Evolutionary conservation across 2,113 vertebrate species (phyloP).

Genomic region (Aegithalos caudatus): DNA sequence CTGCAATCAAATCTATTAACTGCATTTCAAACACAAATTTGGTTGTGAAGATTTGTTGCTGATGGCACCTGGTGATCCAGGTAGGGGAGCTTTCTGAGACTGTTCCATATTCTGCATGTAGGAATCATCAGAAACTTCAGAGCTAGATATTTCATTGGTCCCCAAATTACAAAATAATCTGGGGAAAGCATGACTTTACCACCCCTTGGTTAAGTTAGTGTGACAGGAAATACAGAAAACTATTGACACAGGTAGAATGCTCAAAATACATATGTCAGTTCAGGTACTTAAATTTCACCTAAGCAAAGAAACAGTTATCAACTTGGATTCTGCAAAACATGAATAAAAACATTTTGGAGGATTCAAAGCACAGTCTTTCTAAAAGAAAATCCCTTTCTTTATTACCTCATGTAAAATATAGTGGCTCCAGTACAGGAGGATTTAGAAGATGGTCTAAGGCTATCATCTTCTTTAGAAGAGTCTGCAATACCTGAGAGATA

Average conservation of each 20-base stretch:
- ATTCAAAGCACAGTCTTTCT: neutral
- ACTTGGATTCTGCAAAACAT: neutral
- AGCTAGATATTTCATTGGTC: neutral
- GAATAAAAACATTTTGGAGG: neutral
- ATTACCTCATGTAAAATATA: rapidly evolving
- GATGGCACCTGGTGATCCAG: neutral
- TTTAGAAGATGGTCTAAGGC: neutral
- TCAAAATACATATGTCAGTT: neutral
- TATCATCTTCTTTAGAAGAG: neutral
- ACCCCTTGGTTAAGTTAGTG: neutral
- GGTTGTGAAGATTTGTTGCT: neutral
- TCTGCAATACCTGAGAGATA: neutral
- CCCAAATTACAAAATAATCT: neutral
- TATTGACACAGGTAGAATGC: neutral
- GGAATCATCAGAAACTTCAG: neutral
- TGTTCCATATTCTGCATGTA: neutral
- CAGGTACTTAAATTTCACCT: neutral
- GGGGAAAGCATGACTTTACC: neutral
- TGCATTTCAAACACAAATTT: neutral
- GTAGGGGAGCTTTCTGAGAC: neutral
- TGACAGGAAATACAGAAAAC: neutral
- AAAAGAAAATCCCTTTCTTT: neutral
- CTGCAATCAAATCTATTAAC: neutral
- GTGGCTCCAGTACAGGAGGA: neutral
- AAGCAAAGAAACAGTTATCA: neutral